Base-by-base conservation (phyloP, 2,888 invertebrate species). In the Lissocephala sabroskyi region DNA sequence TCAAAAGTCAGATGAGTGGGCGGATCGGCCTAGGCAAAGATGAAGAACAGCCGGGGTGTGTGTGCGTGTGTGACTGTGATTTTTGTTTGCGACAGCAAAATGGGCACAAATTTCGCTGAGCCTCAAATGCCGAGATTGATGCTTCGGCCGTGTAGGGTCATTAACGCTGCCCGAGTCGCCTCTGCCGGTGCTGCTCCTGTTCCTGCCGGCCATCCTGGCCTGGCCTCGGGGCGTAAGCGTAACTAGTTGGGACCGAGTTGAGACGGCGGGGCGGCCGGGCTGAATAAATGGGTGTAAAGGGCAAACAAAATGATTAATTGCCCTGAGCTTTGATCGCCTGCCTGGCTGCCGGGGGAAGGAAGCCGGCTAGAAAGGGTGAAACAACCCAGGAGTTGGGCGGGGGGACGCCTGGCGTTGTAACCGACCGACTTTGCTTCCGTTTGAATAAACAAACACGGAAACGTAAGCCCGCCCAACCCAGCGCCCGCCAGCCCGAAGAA, bases 251-350 rank as follows among this genome's bases (percentile, higher is more conserved):
- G 52, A n/a, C n/a, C n/a, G n/a, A n/a, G n/a, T n/a, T n/a, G n/a
- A n/a, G 51, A 61, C 50, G 54, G 57, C 78, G 73, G 68, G 79
- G 79, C 73, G 68, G 78, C 78, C 68, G 76, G 68, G 73, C 67
- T 71, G 79, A 67, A 67, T 79, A 70, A 80, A 79, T 77, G 73
- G 79, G 81, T 78, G 79, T 78, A 79, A 82, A 82, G 76, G 75
- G 85, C 81, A 79, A 79, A 80, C 80, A 82, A 82, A 84, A 84
- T 83, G 85, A 84, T 84, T 84, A 84, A 84, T 84, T 84, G 82
- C 80, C 71, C 62, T 82, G 82, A 83, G 82, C 81, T 82, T 81
- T 84, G 83, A 83, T 82, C 80, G 79, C 74, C 79, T 77, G 73
- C 23, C 23, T 7, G 7, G 23, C 23, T 23, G 41, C 33, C 13